A percentile compares a stretch with the other conserved stretches of the same genome.
Conservation (phyloP, 2,888 invertebrate species). For the Nycteola revayana region DNA sequence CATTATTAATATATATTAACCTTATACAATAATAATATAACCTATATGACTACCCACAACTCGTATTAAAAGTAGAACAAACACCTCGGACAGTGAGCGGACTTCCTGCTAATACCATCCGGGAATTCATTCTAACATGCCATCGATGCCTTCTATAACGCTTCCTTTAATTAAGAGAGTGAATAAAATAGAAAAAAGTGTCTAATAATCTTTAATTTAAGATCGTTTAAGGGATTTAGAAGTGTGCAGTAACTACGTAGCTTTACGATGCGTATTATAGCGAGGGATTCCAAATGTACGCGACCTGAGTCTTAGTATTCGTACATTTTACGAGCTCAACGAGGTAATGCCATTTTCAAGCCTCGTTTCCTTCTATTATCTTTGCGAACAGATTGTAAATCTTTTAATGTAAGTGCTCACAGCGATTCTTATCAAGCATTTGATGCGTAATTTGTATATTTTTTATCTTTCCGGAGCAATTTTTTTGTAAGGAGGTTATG, state of each 20-base stretch:
- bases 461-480: conserved; percentile 16
- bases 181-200: conserved; percentile 21
- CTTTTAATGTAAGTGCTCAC: conserved; percentile 28
- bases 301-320: conserved; percentile 39
- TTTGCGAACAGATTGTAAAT: conserved; percentile 48
- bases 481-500: too few relatives aligned
- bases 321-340: conserved; percentile 49
- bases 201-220: conserved; percentile 25
- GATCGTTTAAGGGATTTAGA: conserved; percentile 25
- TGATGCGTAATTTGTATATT: conserved; percentile 33
- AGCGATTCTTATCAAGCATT: conserved; percentile 40
- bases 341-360: conserved; percentile 47
- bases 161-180: conserved; percentile 8
- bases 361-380: conserved; percentile 53
- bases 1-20: too few relatives aligned
- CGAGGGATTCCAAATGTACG: conserved; percentile 40
- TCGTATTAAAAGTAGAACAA: too few relatives aligned
- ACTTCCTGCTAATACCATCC: too few relatives aligned
- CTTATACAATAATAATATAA: too few relatives aligned
- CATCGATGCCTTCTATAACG: background rate
- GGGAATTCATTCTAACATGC: too few relatives aligned
- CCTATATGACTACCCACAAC: too few relatives aligned
- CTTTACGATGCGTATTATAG: conserved; percentile 38
- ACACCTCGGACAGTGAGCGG: too few relatives aligned
- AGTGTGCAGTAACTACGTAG: conserved; percentile 25